These are phyloP conservation scores for Parasteatoda tepidariorum DNA, from an alignment of 1,140 invertebrate species.

Conservation along the genomic window DNA sequence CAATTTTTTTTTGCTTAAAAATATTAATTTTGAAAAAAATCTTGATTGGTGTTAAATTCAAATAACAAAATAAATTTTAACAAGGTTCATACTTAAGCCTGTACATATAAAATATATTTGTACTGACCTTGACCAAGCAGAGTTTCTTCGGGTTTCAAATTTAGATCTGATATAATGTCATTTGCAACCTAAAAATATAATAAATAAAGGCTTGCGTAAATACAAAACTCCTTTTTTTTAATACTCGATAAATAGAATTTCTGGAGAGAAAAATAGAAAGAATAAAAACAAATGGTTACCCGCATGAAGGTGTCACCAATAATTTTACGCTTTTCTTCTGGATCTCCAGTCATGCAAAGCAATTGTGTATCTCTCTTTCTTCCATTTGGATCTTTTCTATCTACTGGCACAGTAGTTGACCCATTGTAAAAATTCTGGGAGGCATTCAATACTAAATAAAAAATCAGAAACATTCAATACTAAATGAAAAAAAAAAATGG, in stretches of 20 bases:
- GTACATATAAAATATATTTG: conserved; percentile 1
- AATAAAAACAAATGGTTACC: conserved; percentile 66
- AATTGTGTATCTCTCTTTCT: conserved; percentile 84
- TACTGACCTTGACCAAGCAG: conserved; percentile 77
- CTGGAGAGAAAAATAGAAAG: neutral
- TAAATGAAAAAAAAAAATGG: neutral
- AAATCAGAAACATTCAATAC: conserved; percentile 1
- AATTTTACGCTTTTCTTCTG: conserved; percentile 98
- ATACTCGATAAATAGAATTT: too few species aligned
- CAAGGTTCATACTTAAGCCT: too few species aligned
- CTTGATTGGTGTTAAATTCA: too few species aligned
- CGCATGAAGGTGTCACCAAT: conserved; percentile 98
- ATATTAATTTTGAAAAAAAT: too few species aligned
- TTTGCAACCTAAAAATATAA: conserved; percentile 75
- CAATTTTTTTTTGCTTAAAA: neutral
- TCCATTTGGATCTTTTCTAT: conserved; percentile 70
- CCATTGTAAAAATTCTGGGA: conserved; percentile 74
- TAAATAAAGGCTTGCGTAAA: neutral
- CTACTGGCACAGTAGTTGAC: conserved; percentile 80
- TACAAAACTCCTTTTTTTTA: neutral
- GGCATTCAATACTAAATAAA: conserved; percentile 69
- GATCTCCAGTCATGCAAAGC: conserved; percentile 86
- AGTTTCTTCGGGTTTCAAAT: conserved; percentile 87
- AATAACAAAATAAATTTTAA: too few species aligned
- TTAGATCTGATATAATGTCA: conserved; percentile 83